Conservation (phyloP, 2,888 invertebrate genomes). For the Drosophila mayaguana region DNA sequence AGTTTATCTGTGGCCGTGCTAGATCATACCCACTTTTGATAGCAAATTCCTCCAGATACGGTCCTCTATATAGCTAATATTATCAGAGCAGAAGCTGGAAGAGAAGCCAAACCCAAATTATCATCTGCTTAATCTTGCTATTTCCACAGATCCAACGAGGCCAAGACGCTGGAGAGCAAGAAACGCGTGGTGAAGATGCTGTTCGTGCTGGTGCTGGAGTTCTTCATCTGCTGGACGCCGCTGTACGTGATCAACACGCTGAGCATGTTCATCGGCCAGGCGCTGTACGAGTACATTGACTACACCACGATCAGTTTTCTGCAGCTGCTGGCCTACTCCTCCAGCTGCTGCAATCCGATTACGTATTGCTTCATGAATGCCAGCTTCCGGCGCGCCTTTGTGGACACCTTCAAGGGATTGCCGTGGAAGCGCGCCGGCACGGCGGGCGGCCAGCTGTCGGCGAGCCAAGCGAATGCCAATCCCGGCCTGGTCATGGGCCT, state of each 20-base stretch:
- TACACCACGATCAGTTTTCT: slow-evolving; percentile 90
- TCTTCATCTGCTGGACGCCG: slow-evolving; percentile 97
- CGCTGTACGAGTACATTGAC: slow-evolving; percentile 90
- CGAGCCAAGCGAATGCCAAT: slow-evolving; percentile 51
- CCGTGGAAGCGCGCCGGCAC: slow-evolving; percentile 52
- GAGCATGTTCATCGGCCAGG: slow-evolving; percentile 90
- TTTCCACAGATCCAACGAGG: slow-evolving; percentile 56
- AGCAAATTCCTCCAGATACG: no score
- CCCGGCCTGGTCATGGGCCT: slow-evolving; percentile 45
- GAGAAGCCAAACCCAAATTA: neutral
- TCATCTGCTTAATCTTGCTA: neutral
- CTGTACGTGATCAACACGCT: slow-evolving; percentile 91
- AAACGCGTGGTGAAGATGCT: slow-evolving; percentile 92
- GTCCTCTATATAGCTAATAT: no score
- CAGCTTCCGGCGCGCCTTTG: slow-evolving; percentile 91
- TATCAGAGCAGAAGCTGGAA: no score
- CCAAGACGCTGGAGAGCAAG: slow-evolving; percentile 81
- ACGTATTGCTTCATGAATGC: slow-evolving; percentile 97
- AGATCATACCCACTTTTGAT: no score
- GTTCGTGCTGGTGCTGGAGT: slow-evolving; percentile 95
- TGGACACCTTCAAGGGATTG: slow-evolving; percentile 67
- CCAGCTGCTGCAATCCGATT: slow-evolving; percentile 95
- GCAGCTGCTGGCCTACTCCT: slow-evolving; percentile 92
- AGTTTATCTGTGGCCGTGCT: no score
- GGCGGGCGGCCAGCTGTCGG: slow-evolving; percentile 41